Percentiles rank a stretch among this genome's conserved stretches.
Evolutionary conservation across 53 echinoderm and acorn worm species (phyloP).

Genomic region (Patiria pectinifera): DNA sequence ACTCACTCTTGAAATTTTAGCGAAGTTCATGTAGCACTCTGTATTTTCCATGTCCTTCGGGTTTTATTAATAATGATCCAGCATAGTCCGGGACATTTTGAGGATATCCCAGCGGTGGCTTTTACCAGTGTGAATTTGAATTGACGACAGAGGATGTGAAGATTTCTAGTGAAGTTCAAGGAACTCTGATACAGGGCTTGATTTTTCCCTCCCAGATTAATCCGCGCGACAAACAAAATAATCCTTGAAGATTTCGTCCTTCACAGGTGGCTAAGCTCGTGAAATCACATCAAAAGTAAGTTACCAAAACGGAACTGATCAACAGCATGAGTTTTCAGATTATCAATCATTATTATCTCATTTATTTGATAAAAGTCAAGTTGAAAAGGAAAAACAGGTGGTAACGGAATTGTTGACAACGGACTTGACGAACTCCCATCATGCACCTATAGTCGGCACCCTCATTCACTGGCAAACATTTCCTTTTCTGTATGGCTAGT

Average conservation of each 20-base stretch:
- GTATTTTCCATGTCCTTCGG: slow-evolving; percentile 5
- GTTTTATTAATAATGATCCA: neutral
- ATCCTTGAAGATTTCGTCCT: neutral
- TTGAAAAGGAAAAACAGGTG: no score
- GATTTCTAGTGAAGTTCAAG: neutral
- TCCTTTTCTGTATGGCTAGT: neutral
- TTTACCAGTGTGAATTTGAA: neutral
- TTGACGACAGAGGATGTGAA: neutral
- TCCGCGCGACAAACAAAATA: neutral
- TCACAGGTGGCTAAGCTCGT: neutral
- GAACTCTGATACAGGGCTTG: neutral
- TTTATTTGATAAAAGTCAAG: no score
- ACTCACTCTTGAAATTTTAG: slow-evolving; percentile 37
- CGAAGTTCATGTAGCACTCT: slow-evolving; percentile 46
- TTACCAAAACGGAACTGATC: no score
- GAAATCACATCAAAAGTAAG: neutral
- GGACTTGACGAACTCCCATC: no score
- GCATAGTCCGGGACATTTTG: neutral
- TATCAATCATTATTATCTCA: no score
- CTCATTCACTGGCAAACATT: neutral
- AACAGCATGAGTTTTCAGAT: no score
- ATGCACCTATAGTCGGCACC: neutral
- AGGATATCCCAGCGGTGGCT: neutral
- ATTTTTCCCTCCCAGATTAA: neutral
- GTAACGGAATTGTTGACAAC: no score